Conservation (phyloP, 2,797 vertebrate genomes). For the Typhlichthys subterraneus region DNA sequence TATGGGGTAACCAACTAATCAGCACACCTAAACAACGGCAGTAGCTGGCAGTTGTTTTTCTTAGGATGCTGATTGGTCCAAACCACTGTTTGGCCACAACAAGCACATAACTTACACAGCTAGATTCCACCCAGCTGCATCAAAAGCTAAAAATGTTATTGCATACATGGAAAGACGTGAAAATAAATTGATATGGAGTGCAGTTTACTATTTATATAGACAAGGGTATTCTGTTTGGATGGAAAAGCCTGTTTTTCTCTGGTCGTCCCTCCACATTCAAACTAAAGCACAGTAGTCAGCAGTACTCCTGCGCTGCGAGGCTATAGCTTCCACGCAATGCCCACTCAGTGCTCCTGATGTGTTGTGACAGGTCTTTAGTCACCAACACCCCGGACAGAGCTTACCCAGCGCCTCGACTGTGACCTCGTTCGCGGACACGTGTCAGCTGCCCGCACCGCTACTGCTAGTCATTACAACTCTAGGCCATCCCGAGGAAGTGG, state of each 20-base stretch:
- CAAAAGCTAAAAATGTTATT: too few species aligned
- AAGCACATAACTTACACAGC: too few species aligned
- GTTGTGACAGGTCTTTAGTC: slow-evolving; percentile 48
- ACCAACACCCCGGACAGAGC: slow-evolving; percentile 26
- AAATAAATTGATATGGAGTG: too few species aligned
- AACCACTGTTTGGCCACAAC: too few species aligned
- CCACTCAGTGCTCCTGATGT: slow-evolving; percentile 46
- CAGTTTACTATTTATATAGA: too few species aligned
- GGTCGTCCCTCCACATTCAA: background rate
- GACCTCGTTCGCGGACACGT: slow-evolving; percentile 55
- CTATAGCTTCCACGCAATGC: slow-evolving; percentile 24
- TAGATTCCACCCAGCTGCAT: too few species aligned
- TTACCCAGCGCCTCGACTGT: slow-evolving; percentile 29
- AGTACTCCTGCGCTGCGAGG: slow-evolving; percentile 39
- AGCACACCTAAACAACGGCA: too few species aligned
- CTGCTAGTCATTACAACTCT: slow-evolving; percentile 53
- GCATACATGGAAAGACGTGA: too few species aligned
- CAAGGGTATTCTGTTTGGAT: background rate
- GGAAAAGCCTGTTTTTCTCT: background rate
- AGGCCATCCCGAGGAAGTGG: slow-evolving; percentile 40
- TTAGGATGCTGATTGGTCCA: too few species aligned
- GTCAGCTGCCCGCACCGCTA: slow-evolving; percentile 53
- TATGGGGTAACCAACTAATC: too few species aligned
- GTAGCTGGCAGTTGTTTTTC: too few species aligned
- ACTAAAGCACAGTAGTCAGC: slow-evolving; percentile 18